Conservation (phyloP, 2,888 invertebrate species). For the Hololepta plana region DNA sequence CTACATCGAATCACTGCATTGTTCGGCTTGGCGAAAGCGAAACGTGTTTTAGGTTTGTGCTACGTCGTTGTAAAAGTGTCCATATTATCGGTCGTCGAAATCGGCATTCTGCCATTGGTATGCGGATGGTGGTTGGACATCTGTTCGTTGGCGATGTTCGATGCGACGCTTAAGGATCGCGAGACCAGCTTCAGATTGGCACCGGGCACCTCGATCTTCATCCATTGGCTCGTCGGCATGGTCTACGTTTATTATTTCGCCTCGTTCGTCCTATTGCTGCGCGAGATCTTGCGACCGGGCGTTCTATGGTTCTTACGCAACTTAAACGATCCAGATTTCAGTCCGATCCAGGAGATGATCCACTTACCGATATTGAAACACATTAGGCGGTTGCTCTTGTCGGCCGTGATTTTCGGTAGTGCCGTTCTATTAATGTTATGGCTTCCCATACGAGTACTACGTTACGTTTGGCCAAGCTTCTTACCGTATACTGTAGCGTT, state of each 20-base stretch:
- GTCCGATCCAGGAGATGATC: constrained; percentile 99
- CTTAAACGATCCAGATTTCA: constrained; percentile 97
- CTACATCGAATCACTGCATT: constrained; percentile 71
- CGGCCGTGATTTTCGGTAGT: constrained; percentile 90
- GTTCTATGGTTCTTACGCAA: constrained; percentile 97
- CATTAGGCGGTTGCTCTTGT: constrained; percentile 75
- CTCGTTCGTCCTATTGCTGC: constrained; percentile 77
- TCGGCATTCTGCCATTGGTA: constrained; percentile 88
- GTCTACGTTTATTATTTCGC: constrained; percentile 98
- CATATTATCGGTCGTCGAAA: constrained; percentile 87
- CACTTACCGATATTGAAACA: constrained; percentile 87
- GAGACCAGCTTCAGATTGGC: constrained; percentile 76
- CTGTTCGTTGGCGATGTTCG: constrained; percentile 85
- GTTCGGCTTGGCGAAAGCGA: constrained; percentile 60
- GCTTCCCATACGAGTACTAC: constrained; percentile 79
- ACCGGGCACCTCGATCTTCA: constrained; percentile 92
- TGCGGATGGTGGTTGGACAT: constrained; percentile 99
- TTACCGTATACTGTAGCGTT: constrained; percentile 86
- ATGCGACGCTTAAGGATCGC: constrained; percentile 74
- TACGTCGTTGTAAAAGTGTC: constrained; percentile 87
- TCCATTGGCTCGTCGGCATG: constrained; percentile 99
- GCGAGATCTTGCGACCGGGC: constrained; percentile 91
- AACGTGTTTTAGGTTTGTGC: constrained; percentile 76
- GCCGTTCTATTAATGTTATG: constrained; percentile 92
- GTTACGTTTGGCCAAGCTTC: constrained; percentile 65